Conservation (phyloP, 2,888 invertebrate species). For the Cheilosia impressa region DNA sequence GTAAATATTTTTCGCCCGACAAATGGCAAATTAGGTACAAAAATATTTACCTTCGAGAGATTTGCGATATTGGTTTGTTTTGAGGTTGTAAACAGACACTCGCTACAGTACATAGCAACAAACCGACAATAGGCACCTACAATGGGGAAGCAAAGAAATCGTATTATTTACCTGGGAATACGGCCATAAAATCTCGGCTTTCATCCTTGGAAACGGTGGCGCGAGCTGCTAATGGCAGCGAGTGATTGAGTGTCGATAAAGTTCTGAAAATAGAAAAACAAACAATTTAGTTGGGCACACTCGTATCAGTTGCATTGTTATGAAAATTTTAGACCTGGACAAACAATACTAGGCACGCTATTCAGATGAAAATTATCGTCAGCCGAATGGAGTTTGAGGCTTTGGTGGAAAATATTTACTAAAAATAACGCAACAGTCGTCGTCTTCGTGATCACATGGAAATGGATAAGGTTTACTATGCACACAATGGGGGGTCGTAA, state of each 20-base stretch:
- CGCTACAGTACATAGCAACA: not conserved
- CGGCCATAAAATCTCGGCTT: slow-evolving; percentile 93
- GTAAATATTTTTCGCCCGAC: slow-evolving; percentile 20
- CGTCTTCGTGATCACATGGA: not conserved
- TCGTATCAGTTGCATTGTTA: slow-evolving; percentile 16
- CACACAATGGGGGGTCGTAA: not conserved
- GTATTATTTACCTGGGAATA: slow-evolving; percentile 87
- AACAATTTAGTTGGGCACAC: slow-evolving; percentile 1
- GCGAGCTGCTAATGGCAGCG: slow-evolving; percentile 84
- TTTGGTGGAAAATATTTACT: not conserved
- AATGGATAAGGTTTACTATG: not conserved
- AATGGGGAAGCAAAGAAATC: not conserved
- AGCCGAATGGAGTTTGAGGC: not conserved
- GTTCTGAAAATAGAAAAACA: slow-evolving; percentile 78
- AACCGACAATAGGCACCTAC: not conserved
- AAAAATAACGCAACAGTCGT: not conserved
- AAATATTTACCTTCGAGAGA: slow-evolving; percentile 1
- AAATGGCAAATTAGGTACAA: slow-evolving; percentile 8
- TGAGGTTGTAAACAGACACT: slow-evolving; percentile 1
- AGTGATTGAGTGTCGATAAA: slow-evolving; percentile 82
- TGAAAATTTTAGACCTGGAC: not conserved
- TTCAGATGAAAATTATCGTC: slow-evolving; percentile 9
- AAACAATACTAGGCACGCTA: not conserved
- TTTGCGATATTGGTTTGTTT: not conserved
- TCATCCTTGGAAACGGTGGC: slow-evolving; percentile 91